A percentile compares a stretch with the other conserved stretches of the same genome.
Conservation (phyloP, 2,113 vertebrate genomes). For the Natator depressus region DNA sequence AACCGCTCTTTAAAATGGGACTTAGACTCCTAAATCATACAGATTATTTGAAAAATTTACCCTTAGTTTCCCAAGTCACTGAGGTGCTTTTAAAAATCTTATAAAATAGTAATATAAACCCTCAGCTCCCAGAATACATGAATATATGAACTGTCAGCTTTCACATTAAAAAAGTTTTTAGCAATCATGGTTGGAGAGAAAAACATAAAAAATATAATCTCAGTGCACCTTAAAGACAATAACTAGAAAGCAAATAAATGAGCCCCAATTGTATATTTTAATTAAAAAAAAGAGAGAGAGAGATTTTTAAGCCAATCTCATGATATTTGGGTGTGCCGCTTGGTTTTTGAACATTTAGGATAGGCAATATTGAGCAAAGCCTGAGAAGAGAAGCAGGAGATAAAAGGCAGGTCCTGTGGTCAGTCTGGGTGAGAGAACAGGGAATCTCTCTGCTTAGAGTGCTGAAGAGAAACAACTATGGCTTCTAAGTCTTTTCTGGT, state of each 20-base stretch:
- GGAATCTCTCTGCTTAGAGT: background rate
- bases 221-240: background rate
- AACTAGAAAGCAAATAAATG: background rate
- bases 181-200: background rate
- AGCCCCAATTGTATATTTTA: background rate
- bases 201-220: background rate
- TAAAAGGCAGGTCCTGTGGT: background rate
- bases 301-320: background rate
- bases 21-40: background rate
- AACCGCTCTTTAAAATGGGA: background rate
- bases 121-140: background rate
- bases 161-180: background rate
- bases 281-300: background rate
- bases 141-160: background rate
- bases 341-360: background rate
- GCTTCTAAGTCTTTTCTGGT: background rate
- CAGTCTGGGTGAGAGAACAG: background rate
- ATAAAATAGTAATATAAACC: background rate
- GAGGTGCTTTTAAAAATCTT: background rate
- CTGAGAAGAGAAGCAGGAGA: background rate
- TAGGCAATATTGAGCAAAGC: background rate
- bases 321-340: background rate
- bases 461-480: background rate
- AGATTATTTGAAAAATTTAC: background rate
- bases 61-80: background rate